Percentiles rank a stretch among this genome's conserved stretches.
These are phyloP conservation scores for Anastrepha ludens DNA, from an alignment of 1,140 invertebrate genomes.

Conservation along the genomic window DNA sequence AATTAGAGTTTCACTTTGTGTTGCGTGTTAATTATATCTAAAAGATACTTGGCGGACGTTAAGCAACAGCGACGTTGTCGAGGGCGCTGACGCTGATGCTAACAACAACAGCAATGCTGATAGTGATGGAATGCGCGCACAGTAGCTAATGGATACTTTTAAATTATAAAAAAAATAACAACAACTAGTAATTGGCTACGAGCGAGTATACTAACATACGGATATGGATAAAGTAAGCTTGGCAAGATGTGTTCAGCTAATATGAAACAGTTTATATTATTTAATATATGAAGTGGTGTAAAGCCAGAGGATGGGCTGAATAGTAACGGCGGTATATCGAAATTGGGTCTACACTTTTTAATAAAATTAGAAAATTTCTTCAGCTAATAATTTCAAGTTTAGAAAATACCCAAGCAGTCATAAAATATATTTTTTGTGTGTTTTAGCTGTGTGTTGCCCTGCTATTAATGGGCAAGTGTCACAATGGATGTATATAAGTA, in stretches of 20 bases:
- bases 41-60: not conserved
- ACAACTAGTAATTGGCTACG: not conserved
- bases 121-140: not conserved
- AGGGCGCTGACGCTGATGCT: not conserved
- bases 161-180: slow-evolving; percentile 19
- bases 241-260: not conserved
- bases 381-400: slow-evolving; percentile 19
- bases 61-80: not conserved
- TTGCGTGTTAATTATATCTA: slow-evolving; percentile 46
- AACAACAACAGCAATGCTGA: not conserved
- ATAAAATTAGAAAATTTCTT: not conserved
- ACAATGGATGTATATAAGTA: not conserved
- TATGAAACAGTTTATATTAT: not conserved
- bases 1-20: slow-evolving; percentile 47
- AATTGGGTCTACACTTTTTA: not conserved
- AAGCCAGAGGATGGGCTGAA: not conserved
- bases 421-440: not conserved
- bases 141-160: slow-evolving; percentile 25
- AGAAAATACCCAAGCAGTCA: not conserved
- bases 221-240: not conserved
- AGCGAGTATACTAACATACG: not conserved
- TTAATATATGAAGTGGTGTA: not conserved
- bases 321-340: not conserved
- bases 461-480: not conserved
- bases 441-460: not conserved